Conservation (phyloP, 23 tunicate species). For the Ascidia mentula region DNA sequence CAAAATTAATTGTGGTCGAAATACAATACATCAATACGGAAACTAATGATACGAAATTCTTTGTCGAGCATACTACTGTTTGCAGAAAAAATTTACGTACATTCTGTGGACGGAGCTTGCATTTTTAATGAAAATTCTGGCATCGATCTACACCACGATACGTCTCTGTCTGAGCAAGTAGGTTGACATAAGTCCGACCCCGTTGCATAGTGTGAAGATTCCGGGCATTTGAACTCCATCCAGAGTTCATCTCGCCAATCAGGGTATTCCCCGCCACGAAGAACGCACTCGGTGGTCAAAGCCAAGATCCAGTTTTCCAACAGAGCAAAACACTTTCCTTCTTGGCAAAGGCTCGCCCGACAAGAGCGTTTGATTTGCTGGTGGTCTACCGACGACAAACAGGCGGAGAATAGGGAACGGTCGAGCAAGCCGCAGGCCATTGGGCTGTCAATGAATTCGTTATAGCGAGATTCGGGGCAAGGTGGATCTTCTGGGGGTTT, state of each 20-base stretch:
- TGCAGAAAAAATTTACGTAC: no score
- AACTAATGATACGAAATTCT: no score
- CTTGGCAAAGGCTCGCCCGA: background rate
- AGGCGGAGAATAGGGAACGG: background rate
- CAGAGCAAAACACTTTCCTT: background rate
- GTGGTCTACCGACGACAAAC: no score
- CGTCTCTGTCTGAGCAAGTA: slow-evolving; percentile 33
- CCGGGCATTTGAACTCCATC: slow-evolving; percentile 19
- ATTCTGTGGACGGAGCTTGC: no score
- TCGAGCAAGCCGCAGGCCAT: background rate
- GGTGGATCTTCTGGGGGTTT: no score
- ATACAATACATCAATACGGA: no score
- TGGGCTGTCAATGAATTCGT: background rate
- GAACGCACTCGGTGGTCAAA: background rate
- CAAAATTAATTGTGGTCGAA: no score
- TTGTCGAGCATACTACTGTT: no score
- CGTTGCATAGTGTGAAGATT: slow-evolving; percentile 25
- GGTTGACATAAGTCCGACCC: slow-evolving; percentile 41
- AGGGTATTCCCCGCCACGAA: background rate
- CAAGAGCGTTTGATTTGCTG: no score
- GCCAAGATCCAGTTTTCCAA: background rate
- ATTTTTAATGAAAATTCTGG: no score
- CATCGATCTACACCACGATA: background rate
- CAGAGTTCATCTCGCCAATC: background rate
- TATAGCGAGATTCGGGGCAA: no score